Conservation (phyloP, 35 echinoderm and acorn worm species). For the Apostichopus parvimensis region DNA sequence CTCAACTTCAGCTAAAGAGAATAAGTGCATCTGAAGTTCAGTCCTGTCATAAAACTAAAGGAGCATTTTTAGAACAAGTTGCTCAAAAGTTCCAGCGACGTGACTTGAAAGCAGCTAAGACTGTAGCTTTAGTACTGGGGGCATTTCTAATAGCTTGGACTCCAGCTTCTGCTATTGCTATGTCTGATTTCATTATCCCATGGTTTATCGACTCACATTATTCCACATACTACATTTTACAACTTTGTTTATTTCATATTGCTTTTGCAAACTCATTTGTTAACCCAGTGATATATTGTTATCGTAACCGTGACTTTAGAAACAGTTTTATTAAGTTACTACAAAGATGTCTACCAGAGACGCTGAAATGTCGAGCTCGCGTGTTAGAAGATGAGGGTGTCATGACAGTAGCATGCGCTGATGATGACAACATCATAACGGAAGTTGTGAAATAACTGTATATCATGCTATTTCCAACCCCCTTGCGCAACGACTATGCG, state of each 20-base stretch:
- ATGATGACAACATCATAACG: background rate
- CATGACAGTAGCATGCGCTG: background rate
- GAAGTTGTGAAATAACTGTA: background rate
- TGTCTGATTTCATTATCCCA: background rate
- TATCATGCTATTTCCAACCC: no score
- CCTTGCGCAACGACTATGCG: no score
- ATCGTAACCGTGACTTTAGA: background rate
- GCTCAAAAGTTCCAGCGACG: background rate
- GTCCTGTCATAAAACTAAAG: background rate
- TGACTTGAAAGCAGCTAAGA: constrained; percentile 18
- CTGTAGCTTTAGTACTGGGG: background rate
- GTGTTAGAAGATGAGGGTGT: constrained; percentile 2
- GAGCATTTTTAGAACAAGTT: background rate
- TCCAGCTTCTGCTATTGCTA: background rate
- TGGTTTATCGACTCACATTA: constrained; percentile 5
- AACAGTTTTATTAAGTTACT: background rate
- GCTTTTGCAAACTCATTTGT: constrained; percentile 7
- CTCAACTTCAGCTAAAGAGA: background rate
- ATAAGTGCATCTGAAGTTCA: constrained; percentile 12
- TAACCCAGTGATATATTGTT: background rate
- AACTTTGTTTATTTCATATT: background rate
- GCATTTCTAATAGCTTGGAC: background rate
- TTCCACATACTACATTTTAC: background rate
- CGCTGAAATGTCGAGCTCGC: background rate
- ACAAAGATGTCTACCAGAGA: background rate